Conservation (phyloP, 2,888 invertebrate genomes). For the Ethmia dodecea region DNA sequence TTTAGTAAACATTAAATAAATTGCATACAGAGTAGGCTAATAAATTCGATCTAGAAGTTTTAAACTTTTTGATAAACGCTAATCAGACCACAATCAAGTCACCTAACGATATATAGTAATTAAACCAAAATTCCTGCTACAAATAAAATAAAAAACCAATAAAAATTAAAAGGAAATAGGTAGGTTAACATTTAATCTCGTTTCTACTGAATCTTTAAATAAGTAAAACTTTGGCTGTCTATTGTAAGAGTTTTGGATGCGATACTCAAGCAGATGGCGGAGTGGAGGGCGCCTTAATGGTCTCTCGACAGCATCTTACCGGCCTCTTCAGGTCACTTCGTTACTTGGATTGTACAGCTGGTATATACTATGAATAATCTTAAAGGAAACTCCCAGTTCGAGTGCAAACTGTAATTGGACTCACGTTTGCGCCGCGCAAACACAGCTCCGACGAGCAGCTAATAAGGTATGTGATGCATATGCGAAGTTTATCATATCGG, state of each 20-base stretch:
- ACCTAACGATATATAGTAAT: too few relatives aligned
- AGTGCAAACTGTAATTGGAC: conserved; percentile 33
- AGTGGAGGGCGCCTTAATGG: conserved; percentile 67
- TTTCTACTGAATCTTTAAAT: conserved; percentile 26
- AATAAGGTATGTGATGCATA: too few relatives aligned
- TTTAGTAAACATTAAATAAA: too few relatives aligned
- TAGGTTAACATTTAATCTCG: background rate
- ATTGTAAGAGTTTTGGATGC: conserved; percentile 53
- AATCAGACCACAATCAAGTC: too few relatives aligned
- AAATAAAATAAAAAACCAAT: too few relatives aligned
- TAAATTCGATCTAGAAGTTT: too few relatives aligned
- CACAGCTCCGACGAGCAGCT: background rate
- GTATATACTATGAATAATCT: conserved; percentile 30
- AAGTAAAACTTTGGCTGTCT: conserved; percentile 39
- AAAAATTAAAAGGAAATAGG: background rate
- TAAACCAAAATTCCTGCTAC: too few relatives aligned
- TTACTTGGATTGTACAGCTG: conserved; percentile 59
- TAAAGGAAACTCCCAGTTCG: conserved; percentile 36
- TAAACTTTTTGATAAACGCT: too few relatives aligned
- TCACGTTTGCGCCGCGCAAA: conserved; percentile 11
- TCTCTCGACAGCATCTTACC: conserved; percentile 65
- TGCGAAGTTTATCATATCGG: conserved; percentile 1
- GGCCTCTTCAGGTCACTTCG: conserved; percentile 71
- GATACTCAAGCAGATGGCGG: conserved; percentile 68
- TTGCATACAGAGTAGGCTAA: too few relatives aligned